Base-by-base conservation (phyloP, 2,113 vertebrate genomes). In the Gorilla gorilla region DNA sequence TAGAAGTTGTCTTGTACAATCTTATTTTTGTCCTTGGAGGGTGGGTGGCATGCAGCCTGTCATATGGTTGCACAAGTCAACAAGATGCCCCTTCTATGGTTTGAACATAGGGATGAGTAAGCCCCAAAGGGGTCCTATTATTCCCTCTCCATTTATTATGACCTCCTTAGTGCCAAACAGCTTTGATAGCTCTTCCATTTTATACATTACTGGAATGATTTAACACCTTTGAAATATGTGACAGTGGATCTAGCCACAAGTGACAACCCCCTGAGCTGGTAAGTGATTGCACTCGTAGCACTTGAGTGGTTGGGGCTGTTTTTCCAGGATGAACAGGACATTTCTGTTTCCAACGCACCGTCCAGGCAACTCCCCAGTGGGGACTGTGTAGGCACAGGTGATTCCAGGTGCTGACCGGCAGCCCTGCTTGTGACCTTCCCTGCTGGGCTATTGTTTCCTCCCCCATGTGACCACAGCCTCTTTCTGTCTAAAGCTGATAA, bases 401-500 rank as follows among this genome's bases (percentile, higher is more conserved):
- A 96, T 13, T 89, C 85, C 93, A 96, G 82, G 93, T 91, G 96
- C 79, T 80, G 85, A 55, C 72, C 23, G 32, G 55, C 1, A 27
- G 64, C 52, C 8, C 30, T 23, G 14, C 22, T 25, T 30, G 72
- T 30, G 84, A 90, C 43, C 80, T 82, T 89, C 55, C 82, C 50
- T 70, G 73, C 59, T 11, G 7, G n/a, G 83, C 35, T 73, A 72
- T 95, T 89, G 72, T 43, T 86, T 93, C 89, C 75, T 50, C 27
- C 18, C 3, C 50, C 57, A 4, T 70, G 48, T 80, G 93, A 96
- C 96, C 92, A 97, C 98, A 98, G 96, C 90, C 94, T 98, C 95
- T 94, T 66, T 82, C 97, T 98, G 97, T 95, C 97, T 95, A 35
- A 96, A 92, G 95, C 11, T 97, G 98, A 98, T 98, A 99, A 98